Percentiles rank a stretch among this genome's conserved stretches.
phyloP scores from a whole-genome alignment of 2,888 invertebrate species.

The Stramonita haemastoma region DNA sequence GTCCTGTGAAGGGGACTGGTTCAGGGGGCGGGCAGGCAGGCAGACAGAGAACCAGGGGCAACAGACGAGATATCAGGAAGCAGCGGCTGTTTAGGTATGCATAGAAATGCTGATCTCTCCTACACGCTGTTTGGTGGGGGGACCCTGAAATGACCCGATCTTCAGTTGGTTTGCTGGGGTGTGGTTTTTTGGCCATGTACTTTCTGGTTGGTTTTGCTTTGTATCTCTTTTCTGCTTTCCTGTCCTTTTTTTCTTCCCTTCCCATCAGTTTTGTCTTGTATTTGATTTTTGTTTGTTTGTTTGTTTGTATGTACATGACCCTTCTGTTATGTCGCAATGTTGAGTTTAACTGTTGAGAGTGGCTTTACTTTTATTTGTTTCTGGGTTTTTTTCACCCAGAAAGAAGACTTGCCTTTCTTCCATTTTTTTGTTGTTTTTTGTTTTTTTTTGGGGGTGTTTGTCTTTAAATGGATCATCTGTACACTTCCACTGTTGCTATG shows the following conservation, averaged over 20 bases:
- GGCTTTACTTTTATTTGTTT: no score
- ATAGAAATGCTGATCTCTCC: conserved; percentile 29
- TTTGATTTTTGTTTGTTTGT: no score
- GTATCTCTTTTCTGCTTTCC: no score
- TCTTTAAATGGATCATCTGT: no score
- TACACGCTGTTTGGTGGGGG: conserved; percentile 20
- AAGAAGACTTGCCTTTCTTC: no score
- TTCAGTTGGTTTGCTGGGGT: neutral
- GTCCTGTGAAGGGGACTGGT: neutral
- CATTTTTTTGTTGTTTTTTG: no score
- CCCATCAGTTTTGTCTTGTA: neutral
- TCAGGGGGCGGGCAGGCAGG: neutral
- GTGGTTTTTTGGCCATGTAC: neutral
- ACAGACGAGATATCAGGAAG: conserved; percentile 22
- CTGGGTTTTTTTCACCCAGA: no score
- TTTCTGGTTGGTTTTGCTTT: neutral
- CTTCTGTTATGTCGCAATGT: no score
- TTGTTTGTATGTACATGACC: no score
- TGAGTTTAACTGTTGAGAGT: no score
- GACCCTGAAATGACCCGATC: neutral
- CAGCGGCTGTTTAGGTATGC: conserved; percentile 29
- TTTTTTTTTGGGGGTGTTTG: no score
- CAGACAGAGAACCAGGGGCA: neutral
- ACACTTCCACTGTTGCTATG: no score
- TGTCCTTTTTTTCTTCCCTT: neutral